A percentile compares a stretch with the other conserved stretches of the same genome.
Conservation (phyloP, 2,113 vertebrate species). For the Lampris incognitus region DNA sequence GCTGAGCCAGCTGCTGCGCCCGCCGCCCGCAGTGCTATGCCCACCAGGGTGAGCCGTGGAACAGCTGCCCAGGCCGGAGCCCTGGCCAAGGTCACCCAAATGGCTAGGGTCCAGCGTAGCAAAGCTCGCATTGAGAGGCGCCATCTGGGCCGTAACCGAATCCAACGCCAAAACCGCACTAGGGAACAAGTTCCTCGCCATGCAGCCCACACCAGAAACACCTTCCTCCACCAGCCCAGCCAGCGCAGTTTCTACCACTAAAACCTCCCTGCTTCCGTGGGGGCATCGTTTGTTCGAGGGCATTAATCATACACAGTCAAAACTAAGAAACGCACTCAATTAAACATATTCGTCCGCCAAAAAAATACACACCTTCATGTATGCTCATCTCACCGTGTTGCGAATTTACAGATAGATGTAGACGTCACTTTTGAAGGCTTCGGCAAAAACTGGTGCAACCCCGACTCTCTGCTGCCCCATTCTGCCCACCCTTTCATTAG, state of each 20-base stretch:
- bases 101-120: constrained; percentile 88
- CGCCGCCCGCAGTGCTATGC: constrained; percentile 66
- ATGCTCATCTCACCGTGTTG: constrained; percentile 27
- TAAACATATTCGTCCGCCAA: constrained; percentile 29
- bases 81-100: constrained; percentile 90
- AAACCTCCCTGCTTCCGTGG: constrained; percentile 57
- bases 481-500: constrained; percentile 27
- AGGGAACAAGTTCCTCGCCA: constrained; percentile 86
- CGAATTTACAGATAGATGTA: constrained; percentile 11
- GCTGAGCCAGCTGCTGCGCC: constrained; percentile 71
- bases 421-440: constrained; percentile 30
- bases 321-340: constrained; percentile 33
- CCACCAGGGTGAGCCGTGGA: constrained; percentile 80
- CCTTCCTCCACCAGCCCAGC: constrained; percentile 94
- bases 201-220: constrained; percentile 80
- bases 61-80: constrained; percentile 81
- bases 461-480: constrained; percentile 34
- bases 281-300: constrained; percentile 72
- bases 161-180: constrained; percentile 93
- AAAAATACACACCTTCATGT: constrained; percentile 33
- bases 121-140: constrained; percentile 88
- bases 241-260: constrained; percentile 94
- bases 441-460: constrained; percentile 13
- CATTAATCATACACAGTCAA: constrained; percentile 63
- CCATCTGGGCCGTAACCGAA: constrained; percentile 86